phyloP scores from a whole-genome alignment of 2,888 invertebrate species.

The Pristionchus mayeri region DNA sequence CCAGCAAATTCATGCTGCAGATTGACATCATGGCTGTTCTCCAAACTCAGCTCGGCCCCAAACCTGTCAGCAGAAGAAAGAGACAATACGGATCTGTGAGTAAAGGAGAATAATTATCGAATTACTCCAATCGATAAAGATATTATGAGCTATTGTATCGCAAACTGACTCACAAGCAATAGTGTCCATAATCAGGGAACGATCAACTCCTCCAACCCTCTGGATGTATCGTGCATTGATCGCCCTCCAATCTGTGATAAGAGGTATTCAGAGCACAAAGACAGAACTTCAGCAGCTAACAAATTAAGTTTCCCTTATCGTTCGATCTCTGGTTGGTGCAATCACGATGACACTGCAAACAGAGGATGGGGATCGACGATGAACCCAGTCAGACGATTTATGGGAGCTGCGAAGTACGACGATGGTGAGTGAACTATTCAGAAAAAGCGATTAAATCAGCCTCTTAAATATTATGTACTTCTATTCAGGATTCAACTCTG shows the following conservation, averaged over 20 bases:
- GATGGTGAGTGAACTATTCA: conserved; percentile 53
- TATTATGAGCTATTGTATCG: not conserved
- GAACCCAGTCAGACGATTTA: conserved; percentile 87
- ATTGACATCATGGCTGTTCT: not conserved
- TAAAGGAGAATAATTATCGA: not conserved
- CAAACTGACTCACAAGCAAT: no score
- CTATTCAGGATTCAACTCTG: conserved; percentile 21
- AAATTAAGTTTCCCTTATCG: conserved; percentile 53
- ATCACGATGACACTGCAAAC: conserved; percentile 82
- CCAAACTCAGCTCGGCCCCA: not conserved
- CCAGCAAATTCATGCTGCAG: not conserved
- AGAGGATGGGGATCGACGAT: conserved; percentile 83
- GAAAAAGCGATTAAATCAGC: no score
- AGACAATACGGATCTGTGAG: conserved; percentile 42
- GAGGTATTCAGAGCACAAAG: not conserved
- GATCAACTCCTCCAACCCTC: not conserved
- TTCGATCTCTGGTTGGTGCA: conserved; percentile 86
- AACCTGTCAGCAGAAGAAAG: not conserved
- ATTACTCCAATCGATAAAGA: not conserved
- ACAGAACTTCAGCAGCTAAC: no score
- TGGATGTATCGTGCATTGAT: conserved; percentile 25
- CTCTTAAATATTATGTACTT: no score
- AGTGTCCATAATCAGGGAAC: not conserved
- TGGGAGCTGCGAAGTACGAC: conserved; percentile 85
- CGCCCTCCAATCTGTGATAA: conserved; percentile 24